Conservation (phyloP, 92 coral and sea anemone genomes). For the Metridium senile region DNA sequence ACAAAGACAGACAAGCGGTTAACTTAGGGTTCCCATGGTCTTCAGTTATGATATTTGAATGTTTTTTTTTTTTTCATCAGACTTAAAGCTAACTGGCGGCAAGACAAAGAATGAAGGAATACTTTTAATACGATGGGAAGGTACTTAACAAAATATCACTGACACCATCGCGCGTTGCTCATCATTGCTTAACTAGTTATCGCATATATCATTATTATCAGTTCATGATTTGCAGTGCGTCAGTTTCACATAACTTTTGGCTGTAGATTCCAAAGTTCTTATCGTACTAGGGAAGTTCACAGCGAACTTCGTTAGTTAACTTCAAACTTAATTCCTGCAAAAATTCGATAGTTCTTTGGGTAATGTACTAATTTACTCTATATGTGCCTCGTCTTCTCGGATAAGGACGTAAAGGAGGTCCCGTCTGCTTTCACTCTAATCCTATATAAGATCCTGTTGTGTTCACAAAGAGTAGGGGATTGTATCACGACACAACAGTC, state of each 20-base stretch:
- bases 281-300: too few species aligned
- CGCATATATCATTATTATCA: not conserved
- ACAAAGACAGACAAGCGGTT: not conserved
- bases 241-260: not conserved
- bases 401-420: too few species aligned
- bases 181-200: too few species aligned
- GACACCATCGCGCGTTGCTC: not conserved
- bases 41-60: not conserved
- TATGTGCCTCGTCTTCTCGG: too few species aligned
- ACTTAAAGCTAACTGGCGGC: constrained; percentile 15
- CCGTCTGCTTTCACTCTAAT: too few species aligned
- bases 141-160: not conserved
- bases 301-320: too few species aligned
- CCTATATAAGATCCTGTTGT: too few species aligned
- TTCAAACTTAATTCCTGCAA: not conserved
- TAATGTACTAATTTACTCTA: too few species aligned
- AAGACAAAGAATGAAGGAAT: constrained; percentile 13
- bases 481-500: too few species aligned
- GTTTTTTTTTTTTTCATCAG: not conserved
- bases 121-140: constrained; percentile 21
- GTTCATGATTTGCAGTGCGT: not conserved
- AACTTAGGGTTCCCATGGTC: not conserved
- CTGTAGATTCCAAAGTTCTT: not conserved
- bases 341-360: not conserved
- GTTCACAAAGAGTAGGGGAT: too few species aligned